A percentile compares a stretch with the other conserved stretches of the same genome.
These are phyloP conservation scores for Mantis religiosa DNA, from an alignment of 2,888 invertebrate genomes.

Conservation along the genomic window DNA sequence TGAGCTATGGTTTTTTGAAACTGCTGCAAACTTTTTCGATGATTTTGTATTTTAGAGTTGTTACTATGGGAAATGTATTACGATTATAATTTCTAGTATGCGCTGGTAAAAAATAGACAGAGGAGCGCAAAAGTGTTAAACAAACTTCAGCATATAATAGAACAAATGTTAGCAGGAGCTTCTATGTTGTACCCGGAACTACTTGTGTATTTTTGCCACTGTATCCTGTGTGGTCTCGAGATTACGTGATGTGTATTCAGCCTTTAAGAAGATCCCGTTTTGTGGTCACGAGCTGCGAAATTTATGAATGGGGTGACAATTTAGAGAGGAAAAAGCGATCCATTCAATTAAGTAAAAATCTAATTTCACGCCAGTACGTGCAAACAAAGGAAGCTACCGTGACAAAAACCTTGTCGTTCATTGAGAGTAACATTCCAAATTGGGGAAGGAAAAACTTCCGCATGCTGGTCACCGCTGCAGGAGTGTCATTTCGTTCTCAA, in stretches of 20 bases:
- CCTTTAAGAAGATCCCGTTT: background rate
- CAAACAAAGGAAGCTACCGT: background rate
- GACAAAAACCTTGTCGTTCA: background rate
- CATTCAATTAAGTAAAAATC: background rate
- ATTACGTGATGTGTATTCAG: background rate
- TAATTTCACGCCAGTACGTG: background rate
- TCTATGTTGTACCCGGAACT: background rate
- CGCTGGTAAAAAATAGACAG: no score
- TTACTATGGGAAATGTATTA: no score
- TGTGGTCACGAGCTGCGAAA: background rate
- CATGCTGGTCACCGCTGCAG: background rate
- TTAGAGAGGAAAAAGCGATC: background rate
- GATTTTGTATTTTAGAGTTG: no score
- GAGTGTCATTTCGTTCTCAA: background rate
- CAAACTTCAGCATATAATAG: no score
- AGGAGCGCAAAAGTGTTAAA: no score
- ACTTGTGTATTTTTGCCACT: background rate
- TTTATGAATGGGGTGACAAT: background rate
- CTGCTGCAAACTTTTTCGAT: no score
- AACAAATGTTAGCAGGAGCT: no score
- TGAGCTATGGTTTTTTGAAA: no score
- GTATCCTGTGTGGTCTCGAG: background rate
- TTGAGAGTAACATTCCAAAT: background rate
- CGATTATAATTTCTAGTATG: no score
- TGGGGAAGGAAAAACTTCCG: background rate